Conservation (phyloP, 2,797 vertebrate species). For the Cryptoprocta ferox region DNA sequence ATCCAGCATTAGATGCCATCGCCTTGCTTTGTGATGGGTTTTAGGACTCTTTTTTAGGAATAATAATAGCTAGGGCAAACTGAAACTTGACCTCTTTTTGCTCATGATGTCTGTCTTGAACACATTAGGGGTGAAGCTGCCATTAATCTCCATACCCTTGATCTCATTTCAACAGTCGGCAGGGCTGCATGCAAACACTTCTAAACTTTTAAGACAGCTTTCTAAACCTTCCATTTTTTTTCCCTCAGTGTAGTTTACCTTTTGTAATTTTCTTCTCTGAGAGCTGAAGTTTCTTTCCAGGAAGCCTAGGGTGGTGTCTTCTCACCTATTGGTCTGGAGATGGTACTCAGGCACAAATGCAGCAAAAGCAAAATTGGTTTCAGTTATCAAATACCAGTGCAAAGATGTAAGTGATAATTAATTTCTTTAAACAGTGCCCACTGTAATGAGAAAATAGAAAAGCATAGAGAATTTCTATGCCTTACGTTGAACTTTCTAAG, state of each 20-base stretch:
- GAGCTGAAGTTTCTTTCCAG: neutral
- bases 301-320: neutral
- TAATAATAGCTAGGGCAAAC: conserved; percentile 31
- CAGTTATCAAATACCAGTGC: neutral
- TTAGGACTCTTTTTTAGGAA: conserved; percentile 46
- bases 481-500: neutral
- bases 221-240: neutral
- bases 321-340: neutral
- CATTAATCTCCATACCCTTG: conserved; percentile 32
- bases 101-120: conserved; percentile 18
- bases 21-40: conserved; percentile 47
- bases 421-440: neutral
- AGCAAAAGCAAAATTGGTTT: neutral
- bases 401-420: neutral
- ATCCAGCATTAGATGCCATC: conserved; percentile 32
- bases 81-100: conserved; percentile 56
- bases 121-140: conserved; percentile 37
- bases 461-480: neutral
- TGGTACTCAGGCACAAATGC: neutral
- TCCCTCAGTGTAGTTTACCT: neutral
- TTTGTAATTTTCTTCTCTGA: neutral
- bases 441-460: neutral
- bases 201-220: neutral
- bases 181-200: neutral
- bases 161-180: neutral